Percentiles rank a stretch among this genome's conserved stretches.
These are phyloP conservation scores for Enteromius afrohamiltoni DNA, from an alignment of 2,797 vertebrate genomes.

Conservation along the genomic window DNA sequence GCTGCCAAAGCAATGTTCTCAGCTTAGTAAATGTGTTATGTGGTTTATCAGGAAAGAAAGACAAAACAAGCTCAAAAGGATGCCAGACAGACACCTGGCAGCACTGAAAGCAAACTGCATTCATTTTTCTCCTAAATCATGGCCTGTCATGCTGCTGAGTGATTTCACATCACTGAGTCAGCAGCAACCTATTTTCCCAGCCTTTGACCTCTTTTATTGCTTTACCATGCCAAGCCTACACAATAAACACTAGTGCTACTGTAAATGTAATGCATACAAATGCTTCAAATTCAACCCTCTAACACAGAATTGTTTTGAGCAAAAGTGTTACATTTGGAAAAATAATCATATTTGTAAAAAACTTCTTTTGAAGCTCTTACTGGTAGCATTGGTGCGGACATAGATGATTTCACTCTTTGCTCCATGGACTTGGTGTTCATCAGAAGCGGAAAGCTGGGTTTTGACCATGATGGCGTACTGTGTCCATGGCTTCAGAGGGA, in stretches of 20 bases:
- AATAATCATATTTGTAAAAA: not conserved
- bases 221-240: not conserved
- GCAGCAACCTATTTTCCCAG: constrained; percentile 2
- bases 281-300: not conserved
- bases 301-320: not conserved
- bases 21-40: constrained; percentile 26
- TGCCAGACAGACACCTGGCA: constrained; percentile 62
- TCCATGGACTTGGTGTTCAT: constrained; percentile 89
- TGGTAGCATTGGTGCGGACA: constrained; percentile 91
- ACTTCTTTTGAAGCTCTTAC: constrained; percentile 74
- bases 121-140: constrained; percentile 7
- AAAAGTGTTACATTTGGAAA: not conserved
- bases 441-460: constrained; percentile 91
- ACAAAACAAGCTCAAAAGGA: constrained; percentile 58
- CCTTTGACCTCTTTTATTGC: constrained; percentile 9
- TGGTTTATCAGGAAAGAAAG: constrained; percentile 60
- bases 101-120: constrained; percentile 30
- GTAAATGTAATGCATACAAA: not conserved
- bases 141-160: not conserved
- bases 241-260: not conserved
- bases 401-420: constrained; percentile 98
- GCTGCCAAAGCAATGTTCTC: constrained; percentile 38
- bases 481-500: constrained; percentile 93
- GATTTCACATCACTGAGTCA: not conserved
- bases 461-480: constrained; percentile 98